Conservation (phyloP, 2,113 vertebrate genomes). For the Penelope pileata region DNA sequence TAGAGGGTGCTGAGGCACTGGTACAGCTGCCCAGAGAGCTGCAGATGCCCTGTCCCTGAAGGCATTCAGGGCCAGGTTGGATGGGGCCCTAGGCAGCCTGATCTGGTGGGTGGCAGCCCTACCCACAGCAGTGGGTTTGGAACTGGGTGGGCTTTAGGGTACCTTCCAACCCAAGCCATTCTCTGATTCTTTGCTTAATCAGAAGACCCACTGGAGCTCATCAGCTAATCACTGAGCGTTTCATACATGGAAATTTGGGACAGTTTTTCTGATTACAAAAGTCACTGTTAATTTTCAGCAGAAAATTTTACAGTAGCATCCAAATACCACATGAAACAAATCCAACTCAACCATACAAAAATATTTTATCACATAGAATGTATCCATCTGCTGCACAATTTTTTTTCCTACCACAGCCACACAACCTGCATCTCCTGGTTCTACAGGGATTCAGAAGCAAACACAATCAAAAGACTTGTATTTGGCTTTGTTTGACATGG, state of each 20-base stretch:
- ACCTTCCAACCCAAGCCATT: too few relatives aligned
- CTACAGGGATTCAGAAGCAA: not conserved
- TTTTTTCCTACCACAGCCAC: not conserved
- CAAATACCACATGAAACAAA: not conserved
- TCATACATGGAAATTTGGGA: not conserved
- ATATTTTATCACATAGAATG: not conserved
- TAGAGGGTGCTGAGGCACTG: too few relatives aligned
- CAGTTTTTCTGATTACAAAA: not conserved
- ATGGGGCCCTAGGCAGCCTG: too few relatives aligned
- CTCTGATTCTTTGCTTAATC: not conserved
- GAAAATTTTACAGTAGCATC: not conserved
- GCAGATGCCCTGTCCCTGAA: too few relatives aligned
- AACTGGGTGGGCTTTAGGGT: too few relatives aligned
- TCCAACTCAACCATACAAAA: not conserved
- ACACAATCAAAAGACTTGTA: not conserved
- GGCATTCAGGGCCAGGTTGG: too few relatives aligned
- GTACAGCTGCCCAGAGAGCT: too few relatives aligned
- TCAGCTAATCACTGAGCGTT: not conserved
- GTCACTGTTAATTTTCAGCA: not conserved
- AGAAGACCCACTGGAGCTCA: not conserved
- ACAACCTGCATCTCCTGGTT: not conserved
- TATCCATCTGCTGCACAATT: not conserved
- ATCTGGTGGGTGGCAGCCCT: too few relatives aligned
- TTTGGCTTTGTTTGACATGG: not conserved
- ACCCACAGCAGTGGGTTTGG: too few relatives aligned